A percentile compares a stretch with the other conserved stretches of the same genome.
Evolutionary conservation across 2,113 vertebrate genomes (phyloP).

Genomic region (Prunella fulvescens): DNA sequence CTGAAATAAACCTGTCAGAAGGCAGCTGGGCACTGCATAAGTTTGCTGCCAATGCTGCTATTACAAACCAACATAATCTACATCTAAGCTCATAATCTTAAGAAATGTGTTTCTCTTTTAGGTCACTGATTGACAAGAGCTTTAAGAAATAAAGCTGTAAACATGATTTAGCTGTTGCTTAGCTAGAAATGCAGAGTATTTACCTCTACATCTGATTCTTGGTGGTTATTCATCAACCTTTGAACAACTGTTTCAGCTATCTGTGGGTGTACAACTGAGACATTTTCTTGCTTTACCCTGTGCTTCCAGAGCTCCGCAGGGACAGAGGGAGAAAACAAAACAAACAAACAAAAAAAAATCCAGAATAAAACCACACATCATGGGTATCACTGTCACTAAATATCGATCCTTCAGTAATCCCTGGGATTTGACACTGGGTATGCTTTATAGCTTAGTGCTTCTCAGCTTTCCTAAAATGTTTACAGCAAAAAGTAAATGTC

Average conservation of each 20-base stretch:
- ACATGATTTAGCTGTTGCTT: neutral
- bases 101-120: slow-evolving; percentile 20
- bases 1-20: slow-evolving; percentile 25
- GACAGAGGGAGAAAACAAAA: neutral
- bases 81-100: neutral
- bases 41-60: neutral
- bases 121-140: neutral
- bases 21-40: neutral
- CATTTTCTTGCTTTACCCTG: slow-evolving; percentile 66
- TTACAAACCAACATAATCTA: neutral
- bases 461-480: slow-evolving; percentile 21
- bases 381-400: neutral
- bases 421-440: neutral
- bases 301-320: slow-evolving; percentile 76
- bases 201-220: slow-evolving; percentile 69
- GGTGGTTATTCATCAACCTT: slow-evolving; percentile 71
- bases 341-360: neutral
- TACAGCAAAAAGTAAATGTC: slow-evolving; percentile 5
- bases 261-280: slow-evolving; percentile 65
- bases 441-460: neutral
- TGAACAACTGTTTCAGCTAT: slow-evolving; percentile 74
- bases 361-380: neutral
- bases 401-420: neutral
- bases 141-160: slow-evolving; percentile 24
- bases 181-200: neutral